phyloP scores from a whole-genome alignment of 2,797 vertebrate genomes.

The Psittacula echo region DNA sequence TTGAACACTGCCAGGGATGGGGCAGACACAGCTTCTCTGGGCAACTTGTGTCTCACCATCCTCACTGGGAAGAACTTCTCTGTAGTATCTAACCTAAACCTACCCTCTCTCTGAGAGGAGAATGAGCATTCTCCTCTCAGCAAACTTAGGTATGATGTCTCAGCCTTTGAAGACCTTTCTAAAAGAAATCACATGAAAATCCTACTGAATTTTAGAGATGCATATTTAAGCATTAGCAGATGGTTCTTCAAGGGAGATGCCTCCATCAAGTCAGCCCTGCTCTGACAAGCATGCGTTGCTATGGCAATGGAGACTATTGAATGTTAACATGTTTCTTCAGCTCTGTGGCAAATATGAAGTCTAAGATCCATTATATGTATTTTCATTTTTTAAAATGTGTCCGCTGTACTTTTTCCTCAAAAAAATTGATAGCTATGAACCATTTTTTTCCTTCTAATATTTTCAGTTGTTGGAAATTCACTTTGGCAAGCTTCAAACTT shows the following conservation, averaged over 20 bases:
- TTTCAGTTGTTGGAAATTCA: not conserved
- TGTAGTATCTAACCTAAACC: no score
- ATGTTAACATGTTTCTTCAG: not conserved
- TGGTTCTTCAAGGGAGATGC: not conserved
- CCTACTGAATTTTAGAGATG: not conserved
- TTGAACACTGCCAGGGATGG: no score
- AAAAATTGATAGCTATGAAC: not conserved
- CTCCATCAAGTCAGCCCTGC: not conserved
- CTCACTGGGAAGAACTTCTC: no score
- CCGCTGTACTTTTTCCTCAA: not conserved
- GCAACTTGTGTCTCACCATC: no score
- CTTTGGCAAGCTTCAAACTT: not conserved
- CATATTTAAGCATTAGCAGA: not conserved
- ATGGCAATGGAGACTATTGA: slow-evolving; percentile 29
- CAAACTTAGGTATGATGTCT: no score
- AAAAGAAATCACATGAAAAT: not conserved
- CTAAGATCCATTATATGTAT: not conserved
- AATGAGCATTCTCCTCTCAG: no score
- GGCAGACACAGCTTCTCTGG: no score
- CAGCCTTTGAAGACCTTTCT: not conserved
- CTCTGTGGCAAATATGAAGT: not conserved
- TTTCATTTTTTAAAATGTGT: not conserved
- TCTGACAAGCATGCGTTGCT: slow-evolving; percentile 44
- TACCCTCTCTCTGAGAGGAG: no score
- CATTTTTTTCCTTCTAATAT: not conserved